Conservation (phyloP, 2,888 invertebrate species). For the Heliconius ismenius region DNA sequence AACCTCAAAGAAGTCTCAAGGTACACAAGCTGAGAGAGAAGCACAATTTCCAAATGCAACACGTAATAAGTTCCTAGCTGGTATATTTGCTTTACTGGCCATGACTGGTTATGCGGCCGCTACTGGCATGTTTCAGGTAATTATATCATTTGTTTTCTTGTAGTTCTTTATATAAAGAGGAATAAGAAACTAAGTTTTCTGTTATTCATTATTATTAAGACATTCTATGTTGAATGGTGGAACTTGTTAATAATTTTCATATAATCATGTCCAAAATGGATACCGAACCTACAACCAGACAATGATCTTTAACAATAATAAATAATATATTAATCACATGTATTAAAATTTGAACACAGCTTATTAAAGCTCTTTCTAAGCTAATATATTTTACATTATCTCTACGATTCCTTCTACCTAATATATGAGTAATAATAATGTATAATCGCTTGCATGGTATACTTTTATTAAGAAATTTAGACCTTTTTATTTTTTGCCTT, state of each 20-base stretch:
- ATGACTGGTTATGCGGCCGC: constrained; percentile 88
- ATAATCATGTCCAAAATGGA: too few relatives aligned
- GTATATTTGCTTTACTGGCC: constrained; percentile 84
- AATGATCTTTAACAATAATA: too few relatives aligned
- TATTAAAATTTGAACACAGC: too few relatives aligned
- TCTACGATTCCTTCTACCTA: not conserved
- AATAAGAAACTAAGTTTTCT: not conserved
- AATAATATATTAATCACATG: too few relatives aligned
- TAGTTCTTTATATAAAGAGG: not conserved
- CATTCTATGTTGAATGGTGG: too few relatives aligned
- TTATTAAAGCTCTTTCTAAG: too few relatives aligned
- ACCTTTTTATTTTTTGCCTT: not conserved
- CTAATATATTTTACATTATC: not conserved
- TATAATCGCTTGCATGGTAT: constrained; percentile 6
- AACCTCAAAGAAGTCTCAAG: constrained; percentile 68
- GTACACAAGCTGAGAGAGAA: constrained; percentile 79
- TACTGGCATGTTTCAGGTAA: constrained; percentile 85
- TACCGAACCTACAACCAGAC: too few relatives aligned
- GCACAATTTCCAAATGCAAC: constrained; percentile 85
- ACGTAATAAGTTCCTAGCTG: constrained; percentile 86
- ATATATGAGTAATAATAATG: not conserved
- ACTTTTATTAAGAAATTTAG: not conserved
- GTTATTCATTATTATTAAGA: too few relatives aligned
- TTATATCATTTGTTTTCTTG: not conserved
- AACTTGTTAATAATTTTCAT: too few relatives aligned